Evolutionary conservation across 2,797 vertebrate genomes (phyloP).

Genomic region (Aratinga solstitialis): DNA sequence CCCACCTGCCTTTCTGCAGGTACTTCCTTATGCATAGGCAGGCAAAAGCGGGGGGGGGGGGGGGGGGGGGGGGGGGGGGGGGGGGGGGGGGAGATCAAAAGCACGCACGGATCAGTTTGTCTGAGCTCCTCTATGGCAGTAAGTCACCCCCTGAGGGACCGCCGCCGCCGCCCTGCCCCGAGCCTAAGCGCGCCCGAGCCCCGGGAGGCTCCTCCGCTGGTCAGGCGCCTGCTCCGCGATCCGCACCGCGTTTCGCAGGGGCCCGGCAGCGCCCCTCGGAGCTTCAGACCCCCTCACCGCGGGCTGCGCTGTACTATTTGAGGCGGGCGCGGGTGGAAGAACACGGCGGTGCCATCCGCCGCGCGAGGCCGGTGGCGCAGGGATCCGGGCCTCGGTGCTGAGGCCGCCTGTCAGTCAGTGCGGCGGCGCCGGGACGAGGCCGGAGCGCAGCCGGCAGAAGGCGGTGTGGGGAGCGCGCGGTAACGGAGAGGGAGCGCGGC

Average conservation of each 20-base stretch:
- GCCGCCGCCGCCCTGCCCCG: not conserved
- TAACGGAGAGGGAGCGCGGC: slow-evolving; percentile 28
- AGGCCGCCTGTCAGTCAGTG: slow-evolving; percentile 91
- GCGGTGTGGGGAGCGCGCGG: not conserved
- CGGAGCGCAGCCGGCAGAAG: slow-evolving; percentile 78
- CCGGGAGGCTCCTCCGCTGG: too few relatives aligned
- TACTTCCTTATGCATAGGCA: not conserved
- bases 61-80: too few relatives aligned
- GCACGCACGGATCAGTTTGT: not conserved
- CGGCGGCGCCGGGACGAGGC: slow-evolving; percentile 80
- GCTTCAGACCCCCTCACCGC: slow-evolving; percentile 38
- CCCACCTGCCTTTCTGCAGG: not conserved
- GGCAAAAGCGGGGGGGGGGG: rapidly evolving
- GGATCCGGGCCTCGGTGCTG: slow-evolving; percentile 83
- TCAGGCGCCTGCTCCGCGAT: not conserved
- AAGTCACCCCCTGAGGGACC: too few relatives aligned
- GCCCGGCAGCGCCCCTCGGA: slow-evolving; percentile 47
- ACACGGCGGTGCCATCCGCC: slow-evolving; percentile 64
- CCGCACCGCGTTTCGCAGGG: slow-evolving; percentile 72
- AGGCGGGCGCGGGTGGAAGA: slow-evolving; percentile 76
- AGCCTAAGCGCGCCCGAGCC: rapidly evolving
- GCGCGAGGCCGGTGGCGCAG: slow-evolving; percentile 80
- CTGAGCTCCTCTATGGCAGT: not conserved
- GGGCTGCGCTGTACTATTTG: slow-evolving; percentile 71
- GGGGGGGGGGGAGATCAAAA: not conserved